Base-by-base conservation (phyloP, 2,113 vertebrate species). In the Porphyrio hochstetteri region DNA sequence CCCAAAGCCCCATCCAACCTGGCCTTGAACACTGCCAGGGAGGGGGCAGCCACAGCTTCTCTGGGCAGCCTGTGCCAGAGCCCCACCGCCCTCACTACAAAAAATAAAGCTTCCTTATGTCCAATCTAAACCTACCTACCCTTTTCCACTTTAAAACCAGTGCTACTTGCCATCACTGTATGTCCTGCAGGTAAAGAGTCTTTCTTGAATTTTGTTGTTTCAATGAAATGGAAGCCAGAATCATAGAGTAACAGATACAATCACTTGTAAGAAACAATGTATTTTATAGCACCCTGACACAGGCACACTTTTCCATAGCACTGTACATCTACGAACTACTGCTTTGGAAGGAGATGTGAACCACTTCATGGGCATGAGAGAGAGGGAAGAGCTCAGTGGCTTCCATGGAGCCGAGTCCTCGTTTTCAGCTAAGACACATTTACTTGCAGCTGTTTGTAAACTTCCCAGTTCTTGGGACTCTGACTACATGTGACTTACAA, bases 41-140 rank as follows among this genome's bases (percentile, higher is more conserved):
- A 46, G 7, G 31, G 13, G 7, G 2, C 35, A 68, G 2, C 25
- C 42, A 69, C 13, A 33, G 0, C 52, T 40, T 53, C 46, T 25
- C 21, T 29, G 17, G 21, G 21, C 13, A 74, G n/a, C 18, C 38
- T 60, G 24, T 13, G 12, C n/a, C n/a, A 81, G 2, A 12, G 38
- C 2, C 42, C 74, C 35, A 52, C 6, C 44, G 65, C 3, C 7
- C 13, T 55, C 31, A n/a, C 0, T 0, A 2, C 24, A 50, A n/a
- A 48, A 52, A 59, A 40, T 42, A 40, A n/a, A 27, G 14, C 11
- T 38, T 90, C n/a, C 35, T 7, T 46, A 31, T 24, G 18, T 36
- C 8, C 2, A 82, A 9, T 21, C 33, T 28, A 74, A 91, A 27
- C 11, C 23, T 44, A 27, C 11, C 23, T 44, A 61, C 8, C 3